Evolutionary conservation across 2,113 vertebrate species (phyloP), one percentile per base, ranked within the genome.

Genomic region (Macquaria ambigua): DNA sequence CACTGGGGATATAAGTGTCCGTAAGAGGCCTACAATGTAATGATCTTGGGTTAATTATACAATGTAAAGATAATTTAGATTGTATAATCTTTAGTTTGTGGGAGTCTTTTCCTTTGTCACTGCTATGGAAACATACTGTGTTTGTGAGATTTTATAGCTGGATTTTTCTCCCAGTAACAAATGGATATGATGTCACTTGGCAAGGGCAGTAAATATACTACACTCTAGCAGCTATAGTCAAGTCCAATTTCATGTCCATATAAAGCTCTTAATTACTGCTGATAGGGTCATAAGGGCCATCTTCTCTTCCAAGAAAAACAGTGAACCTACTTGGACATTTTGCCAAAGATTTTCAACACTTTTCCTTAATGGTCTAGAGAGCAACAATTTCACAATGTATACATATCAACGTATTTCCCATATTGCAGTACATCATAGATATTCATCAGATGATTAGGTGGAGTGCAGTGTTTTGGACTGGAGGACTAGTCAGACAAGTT

Each of bases 301-400:
- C 78, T n/a, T 74, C 28, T 73, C 34, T 69, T 93, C 91, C 91
- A 93, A 92, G 79, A 85, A 88, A 86, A 90, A 84, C 87, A 91
- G 18, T 82, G 66, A 84, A 92, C 89, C 83, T 75, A 66, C 77
- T 34, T 37, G 62, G n/a, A 43, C 52, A 80, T 70, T 87, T 85
- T 87, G 73, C 91, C 77, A 73, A 77, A 82, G 67, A 76, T 85
- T 89, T 90, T 91, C 86, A 92, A 83, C 84, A 90, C 77, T 66
- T 83, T 67, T 73, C 50, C 14, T 74, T 86, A 3, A 86, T 50
- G 77, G 77, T 69, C 80, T 50, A 59, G 77, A 86, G 81, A 87
- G 79, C 67, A 4, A 86, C 61, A 88, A 84, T 86, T 84, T 86
- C 82, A 6, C 77, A 87, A 88, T 84, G 70, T 90, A 91, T 76